Base-by-base conservation (phyloP, 1,140 invertebrate species). In the Doryteuthis pealeii region DNA sequence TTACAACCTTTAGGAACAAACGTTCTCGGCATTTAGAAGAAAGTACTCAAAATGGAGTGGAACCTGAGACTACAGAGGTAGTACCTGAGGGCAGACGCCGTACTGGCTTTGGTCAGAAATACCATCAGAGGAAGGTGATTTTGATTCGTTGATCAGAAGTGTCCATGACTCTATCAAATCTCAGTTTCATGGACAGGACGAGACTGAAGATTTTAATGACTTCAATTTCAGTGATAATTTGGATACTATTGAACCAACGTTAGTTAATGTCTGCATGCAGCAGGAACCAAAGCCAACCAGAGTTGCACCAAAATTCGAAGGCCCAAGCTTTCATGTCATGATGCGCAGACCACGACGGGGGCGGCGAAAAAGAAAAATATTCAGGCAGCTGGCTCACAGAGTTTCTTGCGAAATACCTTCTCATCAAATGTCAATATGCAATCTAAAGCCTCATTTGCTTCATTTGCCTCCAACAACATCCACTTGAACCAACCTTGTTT, bases 161-260 rank as follows among this genome's bases (percentile, higher is more conserved):
- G 85, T 87, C 22, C 82, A 87, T 66, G 76, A 82, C 71, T 87
- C 86, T 2, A 87, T 87, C 31, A 79, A 80, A 65, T 81, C 82
- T 54, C 85, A 87, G 77, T 85, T 87, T 78, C 77, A 81, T 66
- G 65, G 74, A 12, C 78, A 83, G 70, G 69, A 71, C 18, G 80
- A 82, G 66, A 72, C 74, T 43, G 79, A 81, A 67, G 80, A 84
- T 73, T 68, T 81, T 4, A 77, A 77, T 74, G 78, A 80, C 76
- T 74, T 81, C 28, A 79, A 78, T 76, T 75, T 81, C 66, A 80
- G 78, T 54, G 81, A 80, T 78, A 76, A 79, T 68, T 79, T 83
- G n/a, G 79, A 76, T 71, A 72, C 75, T 22, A 78, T 82, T 65
- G 75, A 80, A 58, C 79, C 81, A 14, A 70, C 81, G 18, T 62